Evolutionary conservation across 2,113 vertebrate species (phyloP).

Genomic region (Esox niger): DNA sequence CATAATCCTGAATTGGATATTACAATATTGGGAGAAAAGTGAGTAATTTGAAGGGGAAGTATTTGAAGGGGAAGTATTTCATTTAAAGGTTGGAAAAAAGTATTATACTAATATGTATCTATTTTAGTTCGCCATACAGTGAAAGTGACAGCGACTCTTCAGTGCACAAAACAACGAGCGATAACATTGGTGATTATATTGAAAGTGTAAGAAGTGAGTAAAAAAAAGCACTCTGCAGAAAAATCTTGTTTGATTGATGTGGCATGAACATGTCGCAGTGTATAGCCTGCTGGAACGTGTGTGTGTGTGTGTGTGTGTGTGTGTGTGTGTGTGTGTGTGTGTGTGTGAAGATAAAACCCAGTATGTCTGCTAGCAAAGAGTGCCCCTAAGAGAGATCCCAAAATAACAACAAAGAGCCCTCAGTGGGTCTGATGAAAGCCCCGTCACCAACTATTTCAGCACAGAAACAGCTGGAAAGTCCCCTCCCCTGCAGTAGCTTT

Average conservation of each 20-base stretch:
- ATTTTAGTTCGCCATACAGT: background rate
- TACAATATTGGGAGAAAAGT: too few species aligned
- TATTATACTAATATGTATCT: background rate
- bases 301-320: constrained; percentile 27
- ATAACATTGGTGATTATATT: background rate
- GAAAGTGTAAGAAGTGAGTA: background rate
- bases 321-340: background rate
- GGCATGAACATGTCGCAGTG: constrained; percentile 24
- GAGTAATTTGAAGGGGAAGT: too few species aligned
- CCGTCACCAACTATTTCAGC: constrained; percentile 43
- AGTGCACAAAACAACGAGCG: background rate
- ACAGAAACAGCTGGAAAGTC: constrained; percentile 35
- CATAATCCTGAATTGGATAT: too few species aligned
- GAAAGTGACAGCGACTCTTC: background rate
- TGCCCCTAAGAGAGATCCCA: constrained; percentile 66
- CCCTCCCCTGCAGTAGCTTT: constrained; percentile 54
- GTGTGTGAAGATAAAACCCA: constrained; percentile 46
- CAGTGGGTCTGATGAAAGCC: constrained; percentile 69
- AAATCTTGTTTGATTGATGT: constrained; percentile 43
- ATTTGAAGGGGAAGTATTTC: too few species aligned
- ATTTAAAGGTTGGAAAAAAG: too few species aligned
- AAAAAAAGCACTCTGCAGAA: too few species aligned
- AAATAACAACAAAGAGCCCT: constrained; percentile 74
- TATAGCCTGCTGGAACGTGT: constrained; percentile 44
- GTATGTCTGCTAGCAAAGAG: constrained; percentile 60